phyloP scores from a whole-genome alignment of 2,888 invertebrate genomes.

The Caenorhabditis sp. region DNA sequence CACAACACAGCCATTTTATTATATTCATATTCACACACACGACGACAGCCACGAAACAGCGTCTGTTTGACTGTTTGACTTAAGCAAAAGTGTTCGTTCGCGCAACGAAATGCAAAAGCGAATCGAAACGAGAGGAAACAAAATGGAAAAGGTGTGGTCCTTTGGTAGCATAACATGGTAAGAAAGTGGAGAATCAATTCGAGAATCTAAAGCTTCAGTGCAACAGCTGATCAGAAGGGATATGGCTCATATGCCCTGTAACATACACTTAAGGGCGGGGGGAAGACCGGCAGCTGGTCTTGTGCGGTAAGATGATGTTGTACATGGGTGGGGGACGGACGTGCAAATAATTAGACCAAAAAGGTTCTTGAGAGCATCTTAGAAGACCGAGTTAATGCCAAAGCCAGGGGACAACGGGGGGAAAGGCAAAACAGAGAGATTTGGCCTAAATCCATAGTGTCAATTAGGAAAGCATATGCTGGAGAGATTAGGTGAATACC shows the following conservation, averaged over 20 bases:
- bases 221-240: constrained; percentile 41
- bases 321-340: constrained; percentile 53
- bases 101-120: too few relatives aligned
- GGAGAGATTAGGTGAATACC: constrained; percentile 24
- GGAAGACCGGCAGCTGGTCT: constrained; percentile 54
- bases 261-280: constrained; percentile 34
- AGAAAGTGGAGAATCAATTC: too few relatives aligned
- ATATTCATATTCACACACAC: constrained; percentile 51
- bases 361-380: constrained; percentile 62
- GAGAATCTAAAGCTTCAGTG: constrained; percentile 30
- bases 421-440: constrained; percentile 23
- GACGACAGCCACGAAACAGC: too few relatives aligned
- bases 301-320: constrained; percentile 65
- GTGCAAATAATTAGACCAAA: constrained; percentile 62
- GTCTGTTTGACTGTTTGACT: constrained; percentile 52
- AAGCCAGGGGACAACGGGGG: constrained; percentile 2
- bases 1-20: constrained; percentile 48
- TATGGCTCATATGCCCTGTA: constrained; percentile 37
- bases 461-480: constrained; percentile 46
- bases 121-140: too few relatives aligned
- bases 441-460: constrained; percentile 36
- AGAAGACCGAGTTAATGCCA: constrained; percentile 50
- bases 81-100: constrained; percentile 56
- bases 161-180: constrained; percentile 21
- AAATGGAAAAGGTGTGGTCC: constrained; percentile 36